Base-by-base conservation (phyloP, 2,113 vertebrate genomes). In the Coreoperca whiteheadi region DNA sequence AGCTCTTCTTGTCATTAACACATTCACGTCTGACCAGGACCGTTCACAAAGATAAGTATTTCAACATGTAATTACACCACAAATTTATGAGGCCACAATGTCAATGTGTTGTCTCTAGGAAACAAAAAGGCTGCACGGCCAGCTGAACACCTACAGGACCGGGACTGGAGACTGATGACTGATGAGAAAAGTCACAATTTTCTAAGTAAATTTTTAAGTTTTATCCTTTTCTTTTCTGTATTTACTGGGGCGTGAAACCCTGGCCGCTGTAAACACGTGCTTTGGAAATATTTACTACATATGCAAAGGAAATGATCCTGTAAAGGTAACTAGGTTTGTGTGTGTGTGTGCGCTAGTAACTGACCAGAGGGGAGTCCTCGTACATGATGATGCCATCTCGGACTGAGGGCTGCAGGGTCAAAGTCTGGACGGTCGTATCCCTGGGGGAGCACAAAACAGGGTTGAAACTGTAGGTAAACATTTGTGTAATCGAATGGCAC, bases 321-420 rank as follows among this genome's bases (percentile, higher is more conserved):
- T 23, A 14, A 39, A n/a, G 39, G 21, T 39, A 39, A n/a, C 34
- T 7, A 63, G 30, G 8, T 41, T 8, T 34, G 32, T 34, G 32
- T 75, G 61, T 21, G 41, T 41, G 39, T 39, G 60, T 48, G 56
- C 32, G 25, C 25, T 15, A 1, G 4, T 21, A 46, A 91, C 92
- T 84, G 74, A 94, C 93, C 93, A 99, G 93, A 16, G 98, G 98
- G 0, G 98, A 99, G 91, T 99, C 98, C 91, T 99, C 98, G 67
- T 99, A 99, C 0, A 94, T 91, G 86, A 99, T 99, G 86, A 97
- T 93, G 66, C 98, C 98, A 6, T 97, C 96, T 89, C 95, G 96
- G 79, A 99, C 98, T 8, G 98, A 98, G 59, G 98, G 98, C 91
- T 99, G 98, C 56, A 99, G 92, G 4, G 98, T 99, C 86, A 99